Percentiles rank a stretch among this genome's conserved stretches.
Evolutionary conservation across 2,113 vertebrate species (phyloP).

Genomic region (Microtus oregoni): DNA sequence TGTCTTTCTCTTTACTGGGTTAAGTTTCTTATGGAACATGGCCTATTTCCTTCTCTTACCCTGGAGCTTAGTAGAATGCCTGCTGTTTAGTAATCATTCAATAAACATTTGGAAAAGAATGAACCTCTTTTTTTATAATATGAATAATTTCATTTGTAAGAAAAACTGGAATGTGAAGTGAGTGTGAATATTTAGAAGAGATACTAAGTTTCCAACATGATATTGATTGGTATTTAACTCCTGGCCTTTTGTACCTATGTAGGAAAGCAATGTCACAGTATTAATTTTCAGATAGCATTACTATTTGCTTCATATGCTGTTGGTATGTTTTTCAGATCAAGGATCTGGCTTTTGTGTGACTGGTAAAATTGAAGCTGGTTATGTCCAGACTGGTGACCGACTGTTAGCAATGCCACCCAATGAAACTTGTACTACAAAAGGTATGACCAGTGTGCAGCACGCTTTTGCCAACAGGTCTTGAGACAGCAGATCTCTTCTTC

Average conservation of each 20-base stretch:
- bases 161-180: background rate
- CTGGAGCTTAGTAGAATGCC: background rate
- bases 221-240: conserved; percentile 2
- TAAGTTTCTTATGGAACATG: background rate
- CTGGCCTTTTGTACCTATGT: background rate
- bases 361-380: conserved; percentile 98
- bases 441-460: conserved; percentile 83
- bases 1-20: conserved; percentile 26
- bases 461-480: conserved; percentile 56
- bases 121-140: conserved; percentile 23
- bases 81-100: conserved; percentile 1
- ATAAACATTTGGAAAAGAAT: conserved; percentile 27
- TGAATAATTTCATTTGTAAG: conserved; percentile 52
- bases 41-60: conserved; percentile 27
- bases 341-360: conserved; percentile 99
- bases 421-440: conserved; percentile 98
- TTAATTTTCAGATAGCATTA: background rate
- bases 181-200: conserved; percentile 9
- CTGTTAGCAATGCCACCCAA: conserved; percentile 97
- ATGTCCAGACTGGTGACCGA: conserved; percentile 94
- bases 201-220: conserved; percentile 17
- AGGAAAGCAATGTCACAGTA: background rate
- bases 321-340: conserved; percentile 91
- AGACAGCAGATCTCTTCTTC: conserved; percentile 81
- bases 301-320: conserved; percentile 21